These are phyloP conservation scores for Oryzias celebensis DNA, from an alignment of 2,113 vertebrate genomes.

Conservation along the genomic window DNA sequence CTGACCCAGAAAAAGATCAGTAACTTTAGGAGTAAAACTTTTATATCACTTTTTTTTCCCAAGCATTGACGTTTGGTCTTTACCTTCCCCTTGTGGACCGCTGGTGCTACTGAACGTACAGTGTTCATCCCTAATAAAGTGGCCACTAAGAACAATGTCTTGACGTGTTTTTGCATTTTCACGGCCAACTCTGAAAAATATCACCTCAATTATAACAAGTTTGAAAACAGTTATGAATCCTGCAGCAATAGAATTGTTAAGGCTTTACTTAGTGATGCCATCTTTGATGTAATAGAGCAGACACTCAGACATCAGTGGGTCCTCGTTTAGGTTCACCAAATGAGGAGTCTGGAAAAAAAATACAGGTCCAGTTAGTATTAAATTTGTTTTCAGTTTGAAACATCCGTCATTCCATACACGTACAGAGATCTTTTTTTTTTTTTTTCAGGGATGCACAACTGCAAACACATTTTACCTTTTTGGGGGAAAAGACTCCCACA, in stretches of 20 bases:
- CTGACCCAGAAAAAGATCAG: constrained; percentile 32
- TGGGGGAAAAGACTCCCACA: constrained; percentile 95
- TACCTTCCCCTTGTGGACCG: constrained; percentile 85
- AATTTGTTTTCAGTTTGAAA: background rate
- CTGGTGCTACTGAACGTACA: constrained; percentile 92
- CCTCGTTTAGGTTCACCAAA: constrained; percentile 95
- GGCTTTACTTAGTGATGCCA: constrained; percentile 87
- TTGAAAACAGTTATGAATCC: background rate
- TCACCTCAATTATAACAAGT: background rate
- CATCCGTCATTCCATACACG: background rate
- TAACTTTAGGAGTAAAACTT: background rate
- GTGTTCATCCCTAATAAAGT: constrained; percentile 96
- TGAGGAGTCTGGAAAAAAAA: constrained; percentile 85
- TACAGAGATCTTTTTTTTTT: background rate
- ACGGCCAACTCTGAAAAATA: constrained; percentile 85
- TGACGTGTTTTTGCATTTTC: constrained; percentile 91
- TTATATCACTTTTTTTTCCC: background rate
- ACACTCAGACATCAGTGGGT: constrained; percentile 96
- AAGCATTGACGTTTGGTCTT: background rate
- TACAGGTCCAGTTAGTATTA: background rate
- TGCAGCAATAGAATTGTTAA: background rate
- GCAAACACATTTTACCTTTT: constrained; percentile 82
- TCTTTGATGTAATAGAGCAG: constrained; percentile 99
- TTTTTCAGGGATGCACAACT: background rate
- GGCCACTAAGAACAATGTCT: constrained; percentile 95